Evolutionary conservation across 2,113 vertebrate genomes (phyloP).

Genomic region (Microtus ochrogaster): DNA sequence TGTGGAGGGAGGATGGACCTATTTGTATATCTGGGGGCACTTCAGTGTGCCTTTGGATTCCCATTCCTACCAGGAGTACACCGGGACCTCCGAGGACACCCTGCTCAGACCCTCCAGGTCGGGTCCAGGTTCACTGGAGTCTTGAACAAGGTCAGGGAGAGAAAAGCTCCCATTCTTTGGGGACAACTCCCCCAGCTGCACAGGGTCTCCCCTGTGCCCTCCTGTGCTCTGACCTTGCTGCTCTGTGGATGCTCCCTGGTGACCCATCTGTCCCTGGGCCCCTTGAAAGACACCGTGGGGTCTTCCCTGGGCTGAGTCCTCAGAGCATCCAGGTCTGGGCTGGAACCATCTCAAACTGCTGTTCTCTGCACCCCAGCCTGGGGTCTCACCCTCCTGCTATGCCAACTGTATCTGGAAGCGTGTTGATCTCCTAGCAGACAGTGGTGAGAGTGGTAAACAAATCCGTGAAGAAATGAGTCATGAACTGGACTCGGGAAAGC

Average conservation of each 20-base stretch:
- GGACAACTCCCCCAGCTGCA: neutral
- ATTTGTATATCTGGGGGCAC: fast-evolving
- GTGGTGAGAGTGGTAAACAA: neutral
- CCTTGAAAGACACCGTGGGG: neutral
- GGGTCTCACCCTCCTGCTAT: neutral
- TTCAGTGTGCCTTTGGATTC: fast-evolving
- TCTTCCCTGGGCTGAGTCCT: neutral
- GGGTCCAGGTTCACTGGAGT: neutral
- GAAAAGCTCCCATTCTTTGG: neutral
- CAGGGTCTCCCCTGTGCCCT: neutral
- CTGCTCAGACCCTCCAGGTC: neutral
- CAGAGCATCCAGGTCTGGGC: neutral
- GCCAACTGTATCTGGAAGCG: too few species aligned
- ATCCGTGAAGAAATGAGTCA: neutral
- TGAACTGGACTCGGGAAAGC: neutral
- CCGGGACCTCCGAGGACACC: neutral
- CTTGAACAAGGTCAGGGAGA: neutral
- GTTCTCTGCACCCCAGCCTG: neutral
- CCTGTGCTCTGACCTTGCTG: neutral
- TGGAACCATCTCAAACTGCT: neutral
- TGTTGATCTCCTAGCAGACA: fast-evolving
- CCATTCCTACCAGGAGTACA: neutral
- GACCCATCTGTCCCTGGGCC: neutral
- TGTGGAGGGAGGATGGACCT: neutral
- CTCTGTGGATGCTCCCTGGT: fast-evolving